Evolutionary conservation across 2,797 vertebrate species (phyloP).

Genomic region (Labroides dimidiatus): DNA sequence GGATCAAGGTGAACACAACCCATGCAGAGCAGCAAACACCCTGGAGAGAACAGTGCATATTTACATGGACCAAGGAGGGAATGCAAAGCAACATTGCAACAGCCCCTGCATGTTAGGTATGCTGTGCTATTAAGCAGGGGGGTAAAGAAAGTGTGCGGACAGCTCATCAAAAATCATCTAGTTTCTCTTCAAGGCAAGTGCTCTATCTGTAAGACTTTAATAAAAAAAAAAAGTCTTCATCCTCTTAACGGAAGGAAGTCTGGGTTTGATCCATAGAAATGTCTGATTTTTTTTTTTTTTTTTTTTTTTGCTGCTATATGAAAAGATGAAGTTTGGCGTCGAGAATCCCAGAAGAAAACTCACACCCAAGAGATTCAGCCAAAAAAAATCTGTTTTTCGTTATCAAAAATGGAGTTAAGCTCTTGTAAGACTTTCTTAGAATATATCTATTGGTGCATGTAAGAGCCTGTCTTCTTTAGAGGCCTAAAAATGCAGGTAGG

Average conservation of each 20-base stretch:
- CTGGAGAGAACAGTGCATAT: background rate
- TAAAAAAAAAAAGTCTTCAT: constrained; percentile 19
- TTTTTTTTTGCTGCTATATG: no score
- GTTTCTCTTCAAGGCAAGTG: background rate
- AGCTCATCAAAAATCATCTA: background rate
- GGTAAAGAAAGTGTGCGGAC: background rate
- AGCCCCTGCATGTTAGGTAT: background rate
- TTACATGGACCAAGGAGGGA: background rate
- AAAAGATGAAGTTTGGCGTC: no score
- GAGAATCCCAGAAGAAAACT: no score
- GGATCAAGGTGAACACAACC: background rate
- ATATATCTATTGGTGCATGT: no score
- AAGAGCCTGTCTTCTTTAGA: background rate
- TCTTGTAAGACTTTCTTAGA: no score
- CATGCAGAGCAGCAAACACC: background rate
- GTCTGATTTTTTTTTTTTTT: no score
- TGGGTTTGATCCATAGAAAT: constrained; percentile 2
- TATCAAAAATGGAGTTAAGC: background rate
- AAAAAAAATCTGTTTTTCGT: background rate
- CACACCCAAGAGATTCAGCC: no score
- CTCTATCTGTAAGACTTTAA: constrained; percentile 6
- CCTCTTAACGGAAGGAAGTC: constrained; percentile 17
- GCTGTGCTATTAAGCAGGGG: background rate
- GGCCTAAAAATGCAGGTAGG: background rate
- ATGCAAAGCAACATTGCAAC: background rate